Evolutionary conservation across 2,888 invertebrate species (phyloP).

Genomic region (Troides helena): DNA sequence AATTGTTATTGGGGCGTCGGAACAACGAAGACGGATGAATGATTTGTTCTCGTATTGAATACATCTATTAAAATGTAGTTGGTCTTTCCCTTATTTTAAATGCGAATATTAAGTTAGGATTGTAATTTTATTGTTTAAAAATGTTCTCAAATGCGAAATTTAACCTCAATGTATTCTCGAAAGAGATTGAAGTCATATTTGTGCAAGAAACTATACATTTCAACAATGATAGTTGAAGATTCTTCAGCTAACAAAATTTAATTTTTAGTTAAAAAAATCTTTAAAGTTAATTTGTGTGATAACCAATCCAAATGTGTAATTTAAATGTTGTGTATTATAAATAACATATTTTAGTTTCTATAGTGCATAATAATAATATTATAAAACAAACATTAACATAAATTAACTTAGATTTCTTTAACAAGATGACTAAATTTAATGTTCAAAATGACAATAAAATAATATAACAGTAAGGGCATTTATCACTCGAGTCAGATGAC

Average conservation of each 20-base stretch:
- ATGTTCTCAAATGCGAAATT: no score
- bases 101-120: neutral
- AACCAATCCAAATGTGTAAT: no score
- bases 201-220: no score
- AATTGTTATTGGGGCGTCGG: constrained; percentile 36
- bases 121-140: neutral
- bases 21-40: constrained; percentile 22
- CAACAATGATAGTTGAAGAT: no score
- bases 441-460: constrained; percentile 3
- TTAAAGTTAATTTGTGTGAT: neutral
- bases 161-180: no score
- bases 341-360: no score
- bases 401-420: neutral
- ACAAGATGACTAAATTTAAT: neutral
- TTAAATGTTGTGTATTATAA: no score
- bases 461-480: constrained; percentile 35
- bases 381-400: neutral
- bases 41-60: constrained; percentile 20
- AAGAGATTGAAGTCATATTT: no score
- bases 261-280: neutral
- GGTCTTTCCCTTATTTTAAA: constrained; percentile 1
- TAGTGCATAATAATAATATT: neutral
- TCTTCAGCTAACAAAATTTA: no score
- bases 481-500: constrained; percentile 34
- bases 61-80: constrained; percentile 24